Conservation (phyloP, 2,113 vertebrate genomes). For the Hyla sarda region DNA sequence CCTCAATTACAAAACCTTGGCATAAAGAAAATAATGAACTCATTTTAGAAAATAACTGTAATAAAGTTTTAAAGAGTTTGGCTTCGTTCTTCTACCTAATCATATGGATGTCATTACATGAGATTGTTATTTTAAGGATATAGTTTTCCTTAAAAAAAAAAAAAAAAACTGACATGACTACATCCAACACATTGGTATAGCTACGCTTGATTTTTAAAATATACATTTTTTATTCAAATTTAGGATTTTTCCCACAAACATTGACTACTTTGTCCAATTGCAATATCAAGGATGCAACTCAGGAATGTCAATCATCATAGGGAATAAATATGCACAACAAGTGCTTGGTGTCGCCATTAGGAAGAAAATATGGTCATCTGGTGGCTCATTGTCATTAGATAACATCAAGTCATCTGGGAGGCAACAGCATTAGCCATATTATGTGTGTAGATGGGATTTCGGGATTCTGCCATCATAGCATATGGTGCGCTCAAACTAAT, state of each 20-base stretch:
- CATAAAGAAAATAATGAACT: conserved; percentile 71
- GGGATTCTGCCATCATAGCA: conserved; percentile 22
- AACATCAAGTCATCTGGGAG: conserved; percentile 48
- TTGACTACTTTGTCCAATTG: neutral
- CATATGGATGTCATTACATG: conserved; percentile 77
- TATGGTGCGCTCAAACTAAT: conserved; percentile 33
- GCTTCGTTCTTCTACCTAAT: conserved; percentile 73
- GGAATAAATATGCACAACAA: conserved; percentile 28
- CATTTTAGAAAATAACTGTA: conserved; percentile 73
- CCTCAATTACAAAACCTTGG: conserved; percentile 67
- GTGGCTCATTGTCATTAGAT: conserved; percentile 30
- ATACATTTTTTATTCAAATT: neutral
- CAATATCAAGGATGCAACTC: neutral
- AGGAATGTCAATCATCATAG: neutral
- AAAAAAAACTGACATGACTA: conserved; percentile 70
- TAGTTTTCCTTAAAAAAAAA: conserved; percentile 65
- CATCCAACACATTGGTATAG: conserved; percentile 70
- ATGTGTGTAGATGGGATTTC: conserved; percentile 24
- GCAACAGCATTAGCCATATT: conserved; percentile 33
- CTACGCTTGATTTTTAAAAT: conserved; percentile 42
- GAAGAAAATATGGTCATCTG: conserved; percentile 24
- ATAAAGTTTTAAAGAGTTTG: conserved; percentile 79
- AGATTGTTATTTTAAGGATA: conserved; percentile 74
- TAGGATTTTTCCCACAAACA: neutral
- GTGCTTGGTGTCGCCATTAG: conserved; percentile 41